phyloP scores from a whole-genome alignment of 2,113 vertebrate genomes.

The Hippolais icterina region DNA sequence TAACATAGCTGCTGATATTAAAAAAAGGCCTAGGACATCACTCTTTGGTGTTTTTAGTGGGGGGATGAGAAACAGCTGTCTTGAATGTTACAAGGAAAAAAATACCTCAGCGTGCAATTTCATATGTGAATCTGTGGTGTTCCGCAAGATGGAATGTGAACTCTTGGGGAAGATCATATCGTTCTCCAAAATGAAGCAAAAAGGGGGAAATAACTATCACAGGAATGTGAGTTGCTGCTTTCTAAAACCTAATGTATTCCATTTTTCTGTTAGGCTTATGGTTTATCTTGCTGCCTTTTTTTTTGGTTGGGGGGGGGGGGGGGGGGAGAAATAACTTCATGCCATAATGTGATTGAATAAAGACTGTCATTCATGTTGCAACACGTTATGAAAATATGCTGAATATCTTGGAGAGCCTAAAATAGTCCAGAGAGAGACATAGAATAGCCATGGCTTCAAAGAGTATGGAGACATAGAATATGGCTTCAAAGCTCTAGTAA shows the following conservation, averaged over 20 bases:
- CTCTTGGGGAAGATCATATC: neutral
- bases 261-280: neutral
- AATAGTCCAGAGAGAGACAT: neutral
- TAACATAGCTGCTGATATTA: neutral
- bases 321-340: neutral
- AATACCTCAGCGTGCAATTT: neutral
- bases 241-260: neutral
- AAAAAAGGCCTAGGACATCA: neutral
- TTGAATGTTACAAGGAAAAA: neutral
- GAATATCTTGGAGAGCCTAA: neutral
- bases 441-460: neutral
- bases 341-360: neutral
- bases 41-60: neutral
- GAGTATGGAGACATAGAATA: no score
- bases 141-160: constrained; percentile 29
- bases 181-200: neutral
- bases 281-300: neutral
- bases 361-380: neutral
- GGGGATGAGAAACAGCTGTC: constrained; percentile 31
- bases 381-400: neutral
- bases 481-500: neutral
- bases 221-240: neutral
- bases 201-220: neutral
- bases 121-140: neutral
- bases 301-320: neutral